Base-by-base conservation (phyloP, 2,888 invertebrate genomes). In the Caenorhabditis uteleia region DNA sequence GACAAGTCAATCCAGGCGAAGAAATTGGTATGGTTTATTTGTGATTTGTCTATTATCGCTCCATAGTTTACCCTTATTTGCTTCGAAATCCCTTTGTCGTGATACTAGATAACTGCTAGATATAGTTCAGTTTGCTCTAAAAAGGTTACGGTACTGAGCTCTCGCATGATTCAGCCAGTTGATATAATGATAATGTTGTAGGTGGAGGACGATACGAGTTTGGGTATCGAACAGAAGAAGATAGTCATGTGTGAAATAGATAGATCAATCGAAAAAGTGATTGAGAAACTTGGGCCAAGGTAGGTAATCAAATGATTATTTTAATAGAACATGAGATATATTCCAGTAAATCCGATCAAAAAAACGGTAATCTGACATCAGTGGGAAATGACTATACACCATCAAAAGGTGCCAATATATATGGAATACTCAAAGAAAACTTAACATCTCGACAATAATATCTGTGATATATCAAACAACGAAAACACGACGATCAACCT, bases 1-100 rank as follows among this genome's bases (percentile, higher is more conserved):
- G 76, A 76, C 45, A 73, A 74, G 51, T 46, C 64, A 36, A 42
- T 75, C 4, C 76, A 77, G 49, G 76, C 77, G 0, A 65, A 64
- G 49, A 67, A 70, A 66, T 48, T 77, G 70, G 74, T 77, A 50
- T 47, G 58, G 2, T n/a, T n/a, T n/a, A n/a, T n/a, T n/a, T n/a
- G n/a, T n/a, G n/a, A n/a, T n/a, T n/a, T n/a, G n/a, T n/a, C n/a
- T n/a, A n/a, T n/a, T n/a, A n/a, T n/a, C n/a, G n/a, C n/a, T n/a
- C n/a, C n/a, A n/a, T n/a, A n/a, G n/a, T n/a, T n/a, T n/a, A n/a
- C n/a, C n/a, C n/a, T n/a, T n/a, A n/a, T n/a, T n/a, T n/a, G n/a
- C n/a, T n/a, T n/a, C n/a, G n/a, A n/a, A n/a, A n/a, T n/a, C n/a
- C n/a, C n/a, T n/a, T n/a, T n/a, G n/a, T n/a, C n/a, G n/a, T n/a